Evolutionary conservation across 2,888 invertebrate species (phyloP).

Genomic region (Heliconius erato): DNA sequence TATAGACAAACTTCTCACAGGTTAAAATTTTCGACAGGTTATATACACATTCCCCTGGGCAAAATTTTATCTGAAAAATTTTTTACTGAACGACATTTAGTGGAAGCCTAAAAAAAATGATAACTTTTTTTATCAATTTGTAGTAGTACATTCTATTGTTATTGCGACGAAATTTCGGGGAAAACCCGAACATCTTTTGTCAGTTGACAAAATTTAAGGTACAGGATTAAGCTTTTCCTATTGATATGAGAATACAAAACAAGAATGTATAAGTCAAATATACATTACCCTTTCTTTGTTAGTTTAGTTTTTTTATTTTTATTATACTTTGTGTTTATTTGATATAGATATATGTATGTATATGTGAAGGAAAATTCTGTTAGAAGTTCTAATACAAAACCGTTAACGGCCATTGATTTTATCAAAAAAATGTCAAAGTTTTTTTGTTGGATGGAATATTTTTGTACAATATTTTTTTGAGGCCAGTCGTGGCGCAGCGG

Average conservation of each 20-base stretch:
- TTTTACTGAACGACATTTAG: not conserved
- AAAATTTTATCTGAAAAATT: too few relatives aligned
- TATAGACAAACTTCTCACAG: not conserved
- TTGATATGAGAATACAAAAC: not conserved
- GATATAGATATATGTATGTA: not conserved
- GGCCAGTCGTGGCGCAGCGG: too few relatives aligned
- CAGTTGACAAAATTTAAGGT: constrained; percentile 3
- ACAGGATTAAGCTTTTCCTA: not conserved
- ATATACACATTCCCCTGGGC: too few relatives aligned
- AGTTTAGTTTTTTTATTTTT: not conserved
- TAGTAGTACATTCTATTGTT: not conserved
- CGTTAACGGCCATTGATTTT: not conserved
- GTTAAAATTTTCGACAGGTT: not conserved
- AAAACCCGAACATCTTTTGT: not conserved
- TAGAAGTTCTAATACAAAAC: not conserved
- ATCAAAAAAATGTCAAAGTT: not conserved
- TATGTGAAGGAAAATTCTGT: not conserved
- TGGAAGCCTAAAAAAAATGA: not conserved
- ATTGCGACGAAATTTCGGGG: not conserved
- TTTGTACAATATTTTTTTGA: not conserved
- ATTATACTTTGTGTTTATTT: not conserved
- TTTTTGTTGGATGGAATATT: not conserved
- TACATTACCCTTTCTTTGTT: not conserved
- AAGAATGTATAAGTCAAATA: not conserved
- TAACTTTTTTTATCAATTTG: not conserved